A percentile compares a stretch with the other conserved stretches of the same genome.
Conservation (phyloP, 2,797 vertebrate genomes). For the Gobionotothen gibberifrons region DNA sequence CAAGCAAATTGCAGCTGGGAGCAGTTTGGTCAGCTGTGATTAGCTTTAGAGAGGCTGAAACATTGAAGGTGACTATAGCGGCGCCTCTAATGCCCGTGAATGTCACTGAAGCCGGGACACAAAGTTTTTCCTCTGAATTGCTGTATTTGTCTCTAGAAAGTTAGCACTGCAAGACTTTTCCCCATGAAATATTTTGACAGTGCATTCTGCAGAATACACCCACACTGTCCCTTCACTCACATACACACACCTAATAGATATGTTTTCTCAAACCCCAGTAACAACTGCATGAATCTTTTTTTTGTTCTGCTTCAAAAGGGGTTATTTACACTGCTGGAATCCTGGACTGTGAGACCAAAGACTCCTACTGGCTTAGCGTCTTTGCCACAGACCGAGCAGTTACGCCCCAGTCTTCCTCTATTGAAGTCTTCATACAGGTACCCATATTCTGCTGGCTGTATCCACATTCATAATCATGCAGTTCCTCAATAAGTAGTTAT, state of each 20-base stretch:
- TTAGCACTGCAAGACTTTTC: conserved; percentile 61
- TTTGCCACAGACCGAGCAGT: conserved; percentile 92
- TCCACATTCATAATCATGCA: not conserved
- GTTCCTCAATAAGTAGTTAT: conserved; percentile 3
- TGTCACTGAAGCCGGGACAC: conserved; percentile 73
- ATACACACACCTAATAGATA: conserved; percentile 34
- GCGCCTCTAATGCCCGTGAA: conserved; percentile 74
- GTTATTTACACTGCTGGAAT: conserved; percentile 93
- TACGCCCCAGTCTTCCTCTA: conserved; percentile 90
- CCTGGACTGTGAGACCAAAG: conserved; percentile 93
- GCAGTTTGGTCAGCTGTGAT: conserved; percentile 84
- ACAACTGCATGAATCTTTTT: conserved; percentile 49
- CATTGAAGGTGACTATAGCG: conserved; percentile 78
- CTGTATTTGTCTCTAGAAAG: conserved; percentile 55
- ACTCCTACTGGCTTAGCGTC: conserved; percentile 94
- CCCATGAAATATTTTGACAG: conserved; percentile 45
- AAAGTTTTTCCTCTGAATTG: conserved; percentile 66
- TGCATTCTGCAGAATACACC: conserved; percentile 51
- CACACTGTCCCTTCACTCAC: conserved; percentile 12
- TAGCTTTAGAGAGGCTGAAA: conserved; percentile 75
- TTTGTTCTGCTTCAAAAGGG: conserved; percentile 80
- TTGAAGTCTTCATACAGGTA: conserved; percentile 94
- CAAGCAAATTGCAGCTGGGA: conserved; percentile 73
- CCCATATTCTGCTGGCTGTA: conserved; percentile 12
- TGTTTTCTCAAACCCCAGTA: conserved; percentile 40